A percentile compares a stretch with the other conserved stretches of the same genome.
Conservation (phyloP, 2,113 vertebrate species). For the Entomyzon cyanotis region DNA sequence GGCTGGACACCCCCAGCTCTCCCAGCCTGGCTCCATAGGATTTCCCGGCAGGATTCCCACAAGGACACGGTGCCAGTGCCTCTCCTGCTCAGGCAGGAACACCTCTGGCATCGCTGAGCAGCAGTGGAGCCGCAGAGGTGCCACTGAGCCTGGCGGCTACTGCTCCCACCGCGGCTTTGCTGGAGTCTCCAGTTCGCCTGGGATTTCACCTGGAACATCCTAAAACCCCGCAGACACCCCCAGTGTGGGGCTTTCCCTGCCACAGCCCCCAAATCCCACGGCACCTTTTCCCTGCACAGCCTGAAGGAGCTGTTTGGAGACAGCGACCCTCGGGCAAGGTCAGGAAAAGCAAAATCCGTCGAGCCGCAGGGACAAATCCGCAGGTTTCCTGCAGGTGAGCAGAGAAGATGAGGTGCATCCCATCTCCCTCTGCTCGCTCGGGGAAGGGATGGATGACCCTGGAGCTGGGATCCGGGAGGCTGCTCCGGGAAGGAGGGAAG, state of each 20-base stretch:
- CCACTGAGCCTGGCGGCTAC: not conserved
- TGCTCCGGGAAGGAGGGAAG: not conserved
- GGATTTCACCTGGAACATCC: not conserved
- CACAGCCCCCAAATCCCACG: fast-evolving
- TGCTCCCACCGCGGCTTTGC: not conserved
- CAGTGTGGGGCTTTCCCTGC: fast-evolving
- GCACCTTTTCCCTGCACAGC: not conserved
- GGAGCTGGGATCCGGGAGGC: not conserved
- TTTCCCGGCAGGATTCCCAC: not conserved
- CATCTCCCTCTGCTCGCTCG: fast-evolving
- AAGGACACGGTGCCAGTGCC: fast-evolving
- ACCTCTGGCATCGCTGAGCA: not conserved
- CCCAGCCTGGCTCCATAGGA: not conserved
- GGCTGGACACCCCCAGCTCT: fast-evolving
- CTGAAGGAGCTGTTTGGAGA: fast-evolving
- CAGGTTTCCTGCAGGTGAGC: not conserved
- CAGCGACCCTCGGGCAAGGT: fast-evolving
- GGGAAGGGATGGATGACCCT: fast-evolving
- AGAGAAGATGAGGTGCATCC: fast-evolving
- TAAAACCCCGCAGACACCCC: fast-evolving
- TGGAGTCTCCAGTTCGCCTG: not conserved
- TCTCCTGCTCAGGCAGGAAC: not conserved
- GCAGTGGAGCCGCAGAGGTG: fast-evolving
- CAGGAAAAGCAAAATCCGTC: not conserved
- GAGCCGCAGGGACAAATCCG: fast-evolving